A percentile compares a stretch with the other conserved stretches of the same genome.
phyloP scores from a whole-genome alignment of 2,888 invertebrate species.

The Allophyes oxyacanthae region DNA sequence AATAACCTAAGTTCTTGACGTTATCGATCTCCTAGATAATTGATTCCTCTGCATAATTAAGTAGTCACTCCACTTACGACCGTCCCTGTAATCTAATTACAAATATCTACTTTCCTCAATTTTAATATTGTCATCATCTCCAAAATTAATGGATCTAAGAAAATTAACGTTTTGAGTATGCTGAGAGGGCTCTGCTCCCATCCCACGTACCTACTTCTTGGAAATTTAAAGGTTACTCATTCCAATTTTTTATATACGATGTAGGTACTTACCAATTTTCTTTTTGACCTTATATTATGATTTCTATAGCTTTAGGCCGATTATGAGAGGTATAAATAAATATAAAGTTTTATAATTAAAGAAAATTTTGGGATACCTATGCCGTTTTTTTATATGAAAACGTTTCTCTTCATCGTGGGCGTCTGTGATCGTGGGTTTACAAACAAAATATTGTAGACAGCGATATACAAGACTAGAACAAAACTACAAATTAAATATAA shows the following conservation, averaged over 20 bases:
- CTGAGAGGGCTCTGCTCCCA: conserved; percentile 21
- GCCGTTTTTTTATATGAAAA: too few relatives aligned
- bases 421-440: too few relatives aligned
- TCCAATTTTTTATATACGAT: not conserved
- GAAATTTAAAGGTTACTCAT: conserved; percentile 5
- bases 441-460: too few relatives aligned
- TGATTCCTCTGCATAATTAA: conserved; percentile 53
- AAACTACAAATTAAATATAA: too few relatives aligned
- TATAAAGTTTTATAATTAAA: too few relatives aligned
- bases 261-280: not conserved
- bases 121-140: conserved; percentile 53
- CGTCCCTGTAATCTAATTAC: conserved; percentile 46
- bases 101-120: conserved; percentile 40
- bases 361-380: too few relatives aligned
- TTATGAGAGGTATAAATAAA: too few relatives aligned
- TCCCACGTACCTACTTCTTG: conserved; percentile 22
- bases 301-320: too few relatives aligned
- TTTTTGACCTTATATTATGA: too few relatives aligned
- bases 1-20: conserved; percentile 13
- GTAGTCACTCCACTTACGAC: conserved; percentile 36
- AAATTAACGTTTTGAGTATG: conserved; percentile 45
- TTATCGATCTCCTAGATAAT: conserved; percentile 36
- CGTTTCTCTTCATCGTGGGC: too few relatives aligned
- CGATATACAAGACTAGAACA: too few relatives aligned
- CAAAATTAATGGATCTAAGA: conserved; percentile 51